These are phyloP conservation scores for honey bee (Apis mellifera) DNA, from an alignment of 1,140 invertebrate genomes.

Conservation along the genomic window Amel_HAv3.1 CM009938.2:3513501-3514000, in stretches of 20 bases:
- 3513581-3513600: background rate
- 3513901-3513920: slow-evolving; percentile 9
- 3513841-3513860: slow-evolving; percentile 65
- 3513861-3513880: slow-evolving; percentile 74
- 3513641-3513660: background rate
- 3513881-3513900: slow-evolving; percentile 65
- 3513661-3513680: background rate
- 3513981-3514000: slow-evolving; percentile 18
- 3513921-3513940: slow-evolving; percentile 30
- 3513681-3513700: background rate
- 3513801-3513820: background rate
- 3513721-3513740: too few relatives aligned
- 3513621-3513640: background rate
- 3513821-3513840: slow-evolving; percentile 63
- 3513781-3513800: background rate
- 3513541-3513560: background rate
- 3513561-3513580: background rate
- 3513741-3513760: too few relatives aligned
- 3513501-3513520: too few relatives aligned
- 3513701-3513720: too few relatives aligned
- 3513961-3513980: background rate
- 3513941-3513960: background rate
- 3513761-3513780: too few relatives aligned
- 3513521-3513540: background rate
- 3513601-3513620: background rate